Conservation (phyloP, 2,113 vertebrate species). For the Pogonocichla stellata region DNA sequence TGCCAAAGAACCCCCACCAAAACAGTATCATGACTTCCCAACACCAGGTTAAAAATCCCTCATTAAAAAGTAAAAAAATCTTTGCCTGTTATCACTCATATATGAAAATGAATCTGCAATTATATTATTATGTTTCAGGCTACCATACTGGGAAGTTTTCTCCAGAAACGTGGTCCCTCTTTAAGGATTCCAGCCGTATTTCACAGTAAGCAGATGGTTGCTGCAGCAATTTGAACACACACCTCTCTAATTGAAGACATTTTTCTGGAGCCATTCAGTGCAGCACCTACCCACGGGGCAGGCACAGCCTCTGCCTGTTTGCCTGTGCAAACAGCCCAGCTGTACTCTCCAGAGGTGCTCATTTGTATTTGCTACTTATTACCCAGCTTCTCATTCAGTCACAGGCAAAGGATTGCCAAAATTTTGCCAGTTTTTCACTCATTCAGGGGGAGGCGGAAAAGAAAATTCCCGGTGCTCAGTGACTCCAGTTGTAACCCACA, state of each 20-base stretch:
- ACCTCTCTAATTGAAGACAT: background rate
- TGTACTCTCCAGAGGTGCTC: background rate
- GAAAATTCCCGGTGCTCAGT: background rate
- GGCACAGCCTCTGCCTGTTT: background rate
- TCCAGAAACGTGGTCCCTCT: slow-evolving; percentile 63
- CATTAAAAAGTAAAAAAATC: background rate
- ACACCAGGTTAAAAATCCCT: slow-evolving; percentile 35
- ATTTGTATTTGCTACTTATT: background rate
- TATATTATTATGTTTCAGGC: background rate
- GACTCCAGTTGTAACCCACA: background rate
- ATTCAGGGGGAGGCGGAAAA: background rate
- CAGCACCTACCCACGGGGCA: background rate
- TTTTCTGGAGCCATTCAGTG: background rate
- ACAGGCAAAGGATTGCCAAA: background rate
- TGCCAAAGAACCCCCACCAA: slow-evolving; percentile 13
- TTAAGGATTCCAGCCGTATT: slow-evolving; percentile 70
- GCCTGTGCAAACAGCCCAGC: background rate
- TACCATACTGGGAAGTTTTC: slow-evolving; percentile 38
- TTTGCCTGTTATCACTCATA: background rate
- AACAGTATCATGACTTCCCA: slow-evolving; percentile 51
- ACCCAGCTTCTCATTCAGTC: background rate
- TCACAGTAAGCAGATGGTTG: slow-evolving; percentile 29
- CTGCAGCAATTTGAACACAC: slow-evolving; percentile 38
- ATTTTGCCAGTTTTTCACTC: slow-evolving; percentile 5
- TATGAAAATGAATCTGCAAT: background rate